A percentile compares a stretch with the other conserved stretches of the same genome.
Conservation (phyloP, 2,113 vertebrate genomes). For the Bos taurus region ARS-UCD2.0 NC_037349.1:44865501-44866000, state of each 20-base stretch:
- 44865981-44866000: neutral
- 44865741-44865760: slow-evolving; percentile 98
- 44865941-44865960: neutral
- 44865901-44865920: neutral
- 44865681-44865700: slow-evolving; percentile 37
- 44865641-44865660: neutral
- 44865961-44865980: neutral
- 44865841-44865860: slow-evolving; percentile 99
- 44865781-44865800: slow-evolving; percentile 99
- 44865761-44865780: slow-evolving; percentile 99
- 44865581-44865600: neutral
- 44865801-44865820: slow-evolving; percentile 99
- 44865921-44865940: neutral
- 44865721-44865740: slow-evolving; percentile 98
- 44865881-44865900: slow-evolving; percentile 17
- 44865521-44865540: neutral
- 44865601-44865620: neutral
- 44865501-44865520: neutral
- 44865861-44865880: slow-evolving; percentile 98
- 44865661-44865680: neutral
- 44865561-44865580: neutral
- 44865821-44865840: slow-evolving; percentile 99
- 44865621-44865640: neutral
- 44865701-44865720: slow-evolving; percentile 97
- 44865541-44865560: neutral